Evolutionary conservation across 2,888 invertebrate genomes (phyloP), one percentile per base, ranked within the genome.

Genomic region (Drosophila atripex): DNA sequence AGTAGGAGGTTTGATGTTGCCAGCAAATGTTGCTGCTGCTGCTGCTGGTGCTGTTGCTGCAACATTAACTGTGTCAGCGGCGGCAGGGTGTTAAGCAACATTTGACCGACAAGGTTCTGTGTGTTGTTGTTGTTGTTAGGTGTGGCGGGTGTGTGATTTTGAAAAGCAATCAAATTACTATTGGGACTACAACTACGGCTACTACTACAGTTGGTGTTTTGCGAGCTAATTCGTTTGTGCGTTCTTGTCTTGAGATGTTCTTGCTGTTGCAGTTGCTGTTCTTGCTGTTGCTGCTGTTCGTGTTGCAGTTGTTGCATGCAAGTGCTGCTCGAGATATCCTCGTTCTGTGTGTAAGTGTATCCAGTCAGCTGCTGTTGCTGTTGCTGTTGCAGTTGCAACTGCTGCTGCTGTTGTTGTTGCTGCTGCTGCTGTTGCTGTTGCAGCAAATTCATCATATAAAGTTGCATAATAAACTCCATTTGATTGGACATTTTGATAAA

Each of bases 111-210:
- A 45, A 64, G 28, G 7, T 14, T 49, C 55, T 59, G 41, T 28
- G 43, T 72, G 63, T 57, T 58, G 47, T 51, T n/a, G n/a, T 47
- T 55, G 58, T 51, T 43, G 60, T 76, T 74, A 58, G 60, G 56
- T 41, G 61, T 65, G 53, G 63, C 65, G 59, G 73, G 63, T 56
- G 43, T 43, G 11, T 43, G 43, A 21, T 43, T 77, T 77, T 75
- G 74, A 63, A 59, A 76, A 75, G 76, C 78, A 77, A 87, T 89
- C 85, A 83, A 88, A 90, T 90, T 90, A 90, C 90, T 90, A 90
- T 90, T 90, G 82, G 89, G 89, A 90, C 90, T 90, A 82, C 89
- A 89, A 90, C 90, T 90, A 90, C 90, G 84, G 90, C 90, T 90
- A 90, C 90, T 85, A 91, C 90, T 90, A 90, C 90, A 86, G 88